These are phyloP conservation scores for Apocrypta bakeri DNA, from an alignment of 1,140 invertebrate species.

Conservation along the genomic window DNA sequence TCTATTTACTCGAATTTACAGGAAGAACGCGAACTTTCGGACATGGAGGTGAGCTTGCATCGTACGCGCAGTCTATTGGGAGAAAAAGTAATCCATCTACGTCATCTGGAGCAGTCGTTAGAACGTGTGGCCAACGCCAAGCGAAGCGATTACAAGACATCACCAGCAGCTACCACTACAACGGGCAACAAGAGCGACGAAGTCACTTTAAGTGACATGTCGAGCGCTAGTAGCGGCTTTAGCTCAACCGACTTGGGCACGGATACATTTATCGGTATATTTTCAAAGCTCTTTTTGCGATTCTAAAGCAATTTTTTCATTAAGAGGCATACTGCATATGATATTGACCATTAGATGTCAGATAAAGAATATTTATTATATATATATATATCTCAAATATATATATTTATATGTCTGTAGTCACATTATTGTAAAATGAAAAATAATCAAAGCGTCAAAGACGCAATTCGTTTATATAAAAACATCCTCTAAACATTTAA, in stretches of 20 bases:
- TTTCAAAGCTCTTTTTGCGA: conserved; percentile 49
- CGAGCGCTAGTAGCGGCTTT: conserved; percentile 81
- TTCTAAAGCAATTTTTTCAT: conserved; percentile 21
- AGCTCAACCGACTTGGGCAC: conserved; percentile 81
- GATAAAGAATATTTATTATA: not conserved
- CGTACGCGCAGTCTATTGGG: conserved; percentile 84
- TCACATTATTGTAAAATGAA: not conserved
- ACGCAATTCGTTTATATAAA: conserved; percentile 15
- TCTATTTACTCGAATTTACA: conserved; percentile 59
- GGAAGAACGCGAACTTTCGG: conserved; percentile 86
- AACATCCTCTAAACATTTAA: conserved; percentile 46
- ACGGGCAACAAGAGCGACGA: conserved; percentile 70
- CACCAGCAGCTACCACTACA: not conserved
- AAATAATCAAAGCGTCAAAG: conserved; percentile 9
- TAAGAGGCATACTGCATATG: not conserved
- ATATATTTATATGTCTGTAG: too few species aligned
- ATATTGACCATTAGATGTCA: not conserved
- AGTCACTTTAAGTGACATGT: conserved; percentile 78
- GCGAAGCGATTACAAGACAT: conserved; percentile 68
- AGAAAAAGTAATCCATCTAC: conserved; percentile 85
- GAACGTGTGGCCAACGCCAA: conserved; percentile 75
- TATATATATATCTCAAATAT: too few species aligned
- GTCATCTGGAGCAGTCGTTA: conserved; percentile 84
- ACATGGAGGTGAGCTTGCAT: conserved; percentile 87
- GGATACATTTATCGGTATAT: conserved; percentile 72